Conservation (phyloP, 2,888 invertebrate genomes). For the Alsophila aescularia region DNA sequence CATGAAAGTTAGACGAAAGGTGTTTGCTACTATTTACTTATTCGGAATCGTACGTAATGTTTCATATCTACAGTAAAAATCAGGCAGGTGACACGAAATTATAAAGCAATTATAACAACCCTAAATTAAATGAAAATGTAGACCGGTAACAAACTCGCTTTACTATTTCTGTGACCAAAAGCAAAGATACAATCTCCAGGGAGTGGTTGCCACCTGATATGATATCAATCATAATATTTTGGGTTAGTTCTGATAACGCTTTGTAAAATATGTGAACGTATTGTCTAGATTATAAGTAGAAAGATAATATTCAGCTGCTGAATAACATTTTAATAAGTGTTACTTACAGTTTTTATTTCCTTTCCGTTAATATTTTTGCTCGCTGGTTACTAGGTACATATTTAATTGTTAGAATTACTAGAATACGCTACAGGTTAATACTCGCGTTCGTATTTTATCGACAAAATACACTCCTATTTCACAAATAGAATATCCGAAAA, state of each 20-base stretch:
- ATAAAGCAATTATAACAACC: conserved; percentile 11
- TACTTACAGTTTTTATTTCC: too few species aligned
- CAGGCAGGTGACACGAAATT: conserved; percentile 19
- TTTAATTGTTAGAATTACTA: too few species aligned
- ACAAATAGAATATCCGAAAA: neutral
- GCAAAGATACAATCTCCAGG: conserved; percentile 22
- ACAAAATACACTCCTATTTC: too few species aligned
- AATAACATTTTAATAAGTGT: too few species aligned
- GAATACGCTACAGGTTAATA: too few species aligned
- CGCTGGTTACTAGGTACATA: too few species aligned
- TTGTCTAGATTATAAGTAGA: neutral
- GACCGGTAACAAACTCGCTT: neutral
- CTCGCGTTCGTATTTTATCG: too few species aligned
- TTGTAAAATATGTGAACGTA: neutral
- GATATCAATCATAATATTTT: conserved; percentile 21
- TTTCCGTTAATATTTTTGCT: too few species aligned
- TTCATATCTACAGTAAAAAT: conserved; percentile 4
- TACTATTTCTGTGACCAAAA: too few species aligned
- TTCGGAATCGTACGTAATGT: neutral
- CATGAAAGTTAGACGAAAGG: neutral
- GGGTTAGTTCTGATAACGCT: conserved; percentile 15
- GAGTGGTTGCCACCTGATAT: conserved; percentile 18
- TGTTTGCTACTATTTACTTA: neutral
- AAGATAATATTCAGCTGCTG: neutral
- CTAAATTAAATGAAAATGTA: conserved; percentile 1